A percentile compares a stretch with the other conserved stretches of the same genome.
These are phyloP conservation scores for Anarhynchus alexandrinus DNA, from an alignment of 2,113 vertebrate genomes.

Conservation along the genomic window DNA sequence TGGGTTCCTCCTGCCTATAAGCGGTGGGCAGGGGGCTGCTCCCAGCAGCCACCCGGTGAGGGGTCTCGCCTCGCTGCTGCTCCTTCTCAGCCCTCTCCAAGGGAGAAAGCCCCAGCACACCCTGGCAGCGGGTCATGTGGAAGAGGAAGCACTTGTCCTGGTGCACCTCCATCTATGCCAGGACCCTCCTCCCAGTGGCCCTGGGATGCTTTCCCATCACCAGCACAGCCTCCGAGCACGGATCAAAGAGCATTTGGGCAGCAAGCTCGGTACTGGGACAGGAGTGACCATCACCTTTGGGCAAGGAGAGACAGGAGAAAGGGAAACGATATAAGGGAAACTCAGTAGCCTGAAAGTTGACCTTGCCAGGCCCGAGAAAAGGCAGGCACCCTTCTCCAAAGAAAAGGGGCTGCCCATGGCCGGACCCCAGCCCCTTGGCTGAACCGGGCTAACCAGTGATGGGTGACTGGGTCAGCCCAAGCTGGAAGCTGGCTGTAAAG, in stretches of 20 bases:
- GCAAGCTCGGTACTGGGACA: neutral
- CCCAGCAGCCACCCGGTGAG: neutral
- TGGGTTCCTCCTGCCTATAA: neutral
- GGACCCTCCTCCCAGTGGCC: neutral
- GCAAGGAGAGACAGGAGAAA: neutral
- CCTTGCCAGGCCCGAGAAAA: neutral
- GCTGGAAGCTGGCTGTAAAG: neutral
- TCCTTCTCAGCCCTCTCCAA: neutral
- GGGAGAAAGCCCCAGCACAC: neutral
- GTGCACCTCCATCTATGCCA: neutral
- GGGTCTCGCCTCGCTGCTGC: neutral
- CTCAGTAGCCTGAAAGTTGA: neutral
- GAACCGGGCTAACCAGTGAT: neutral
- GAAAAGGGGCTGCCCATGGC: neutral
- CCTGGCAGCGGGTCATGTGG: too few species aligned
- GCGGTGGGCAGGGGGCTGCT: neutral
- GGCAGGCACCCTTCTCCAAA: neutral
- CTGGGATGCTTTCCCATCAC: neutral
- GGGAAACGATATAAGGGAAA: neutral
- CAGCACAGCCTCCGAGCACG: accelerated
- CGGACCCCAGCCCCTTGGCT: neutral
- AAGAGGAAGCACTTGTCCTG: neutral
- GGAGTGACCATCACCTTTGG: neutral
- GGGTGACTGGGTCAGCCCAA: accelerated
- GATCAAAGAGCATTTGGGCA: neutral